These are phyloP conservation scores for Proteles cristata DNA, from an alignment of 2,113 vertebrate species.

Conservation along the genomic window DNA sequence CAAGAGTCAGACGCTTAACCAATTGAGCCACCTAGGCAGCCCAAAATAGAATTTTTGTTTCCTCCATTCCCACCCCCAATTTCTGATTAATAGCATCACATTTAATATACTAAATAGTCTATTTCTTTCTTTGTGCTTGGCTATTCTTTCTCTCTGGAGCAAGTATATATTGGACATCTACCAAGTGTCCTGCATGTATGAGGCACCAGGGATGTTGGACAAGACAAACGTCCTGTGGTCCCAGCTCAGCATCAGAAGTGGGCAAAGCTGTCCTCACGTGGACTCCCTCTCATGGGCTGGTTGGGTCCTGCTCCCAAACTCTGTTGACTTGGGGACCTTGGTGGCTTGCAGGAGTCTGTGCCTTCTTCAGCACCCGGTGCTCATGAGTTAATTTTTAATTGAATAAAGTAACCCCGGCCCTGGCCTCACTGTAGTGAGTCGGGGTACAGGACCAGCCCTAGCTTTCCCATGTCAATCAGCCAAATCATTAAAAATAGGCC, in stretches of 20 bases:
- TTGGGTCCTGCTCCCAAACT: accelerated
- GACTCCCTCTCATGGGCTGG: background rate
- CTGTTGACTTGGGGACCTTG: background rate
- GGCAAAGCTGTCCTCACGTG: accelerated
- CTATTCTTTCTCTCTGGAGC: background rate
- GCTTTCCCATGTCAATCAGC: background rate
- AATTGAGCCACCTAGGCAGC: no score
- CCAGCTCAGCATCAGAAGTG: background rate
- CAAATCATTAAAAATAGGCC: background rate
- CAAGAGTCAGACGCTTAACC: no score
- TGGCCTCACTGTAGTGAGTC: background rate
- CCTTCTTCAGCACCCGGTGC: background rate
- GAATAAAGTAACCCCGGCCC: background rate
- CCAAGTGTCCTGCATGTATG: no score
- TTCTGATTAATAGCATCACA: no score
- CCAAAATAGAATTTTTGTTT: background rate
- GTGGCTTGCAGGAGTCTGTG: no score
- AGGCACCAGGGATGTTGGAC: accelerated
- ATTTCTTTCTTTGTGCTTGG: background rate
- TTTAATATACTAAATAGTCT: background rate
- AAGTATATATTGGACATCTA: background rate
- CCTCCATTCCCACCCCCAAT: background rate
- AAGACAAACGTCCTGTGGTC: no score
- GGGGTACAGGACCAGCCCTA: background rate
- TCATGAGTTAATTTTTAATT: background rate